Evolutionary conservation across 2,888 invertebrate genomes (phyloP).

Genomic region (Cenopis cana): DNA sequence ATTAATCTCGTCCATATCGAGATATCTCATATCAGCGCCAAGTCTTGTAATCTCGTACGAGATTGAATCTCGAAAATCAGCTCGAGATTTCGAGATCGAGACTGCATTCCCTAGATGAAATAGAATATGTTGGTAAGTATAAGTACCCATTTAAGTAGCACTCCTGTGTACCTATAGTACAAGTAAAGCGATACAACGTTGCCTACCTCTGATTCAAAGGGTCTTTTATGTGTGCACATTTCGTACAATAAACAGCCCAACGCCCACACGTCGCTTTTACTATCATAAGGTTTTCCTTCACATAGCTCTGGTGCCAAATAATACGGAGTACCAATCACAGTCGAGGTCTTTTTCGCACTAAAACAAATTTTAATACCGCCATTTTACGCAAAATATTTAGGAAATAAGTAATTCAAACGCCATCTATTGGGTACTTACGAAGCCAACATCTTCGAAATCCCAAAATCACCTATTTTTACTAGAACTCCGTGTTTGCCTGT

Average conservation of each 20-base stretch:
- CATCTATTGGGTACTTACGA: constrained; percentile 70
- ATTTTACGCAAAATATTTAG: not conserved
- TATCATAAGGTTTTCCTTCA: constrained; percentile 90
- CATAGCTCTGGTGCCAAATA: constrained; percentile 95
- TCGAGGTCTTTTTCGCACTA: constrained; percentile 85
- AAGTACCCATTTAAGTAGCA: too few species aligned
- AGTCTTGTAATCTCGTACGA: too few species aligned
- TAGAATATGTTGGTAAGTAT: too few species aligned
- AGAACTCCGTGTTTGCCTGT: constrained; percentile 88
- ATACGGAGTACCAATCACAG: constrained; percentile 91
- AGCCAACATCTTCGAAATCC: constrained; percentile 90
- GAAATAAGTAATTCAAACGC: not conserved
- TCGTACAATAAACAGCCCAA: constrained; percentile 94
- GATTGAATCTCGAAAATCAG: too few species aligned
- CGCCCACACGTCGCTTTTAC: constrained; percentile 94
- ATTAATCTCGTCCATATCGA: too few species aligned
- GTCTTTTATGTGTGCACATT: constrained; percentile 89
- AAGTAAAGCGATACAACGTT: constrained; percentile 55
- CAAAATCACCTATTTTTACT: constrained; percentile 94
- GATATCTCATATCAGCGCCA: too few species aligned
- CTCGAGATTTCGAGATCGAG: too few species aligned
- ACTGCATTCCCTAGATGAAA: too few species aligned
- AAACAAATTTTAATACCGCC: constrained; percentile 51
- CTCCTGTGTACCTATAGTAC: not conserved
- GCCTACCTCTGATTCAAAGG: constrained; percentile 91